These are phyloP conservation scores for Rhagonycha lutea DNA, from an alignment of 2,888 invertebrate species.

Conservation along the genomic window DNA sequence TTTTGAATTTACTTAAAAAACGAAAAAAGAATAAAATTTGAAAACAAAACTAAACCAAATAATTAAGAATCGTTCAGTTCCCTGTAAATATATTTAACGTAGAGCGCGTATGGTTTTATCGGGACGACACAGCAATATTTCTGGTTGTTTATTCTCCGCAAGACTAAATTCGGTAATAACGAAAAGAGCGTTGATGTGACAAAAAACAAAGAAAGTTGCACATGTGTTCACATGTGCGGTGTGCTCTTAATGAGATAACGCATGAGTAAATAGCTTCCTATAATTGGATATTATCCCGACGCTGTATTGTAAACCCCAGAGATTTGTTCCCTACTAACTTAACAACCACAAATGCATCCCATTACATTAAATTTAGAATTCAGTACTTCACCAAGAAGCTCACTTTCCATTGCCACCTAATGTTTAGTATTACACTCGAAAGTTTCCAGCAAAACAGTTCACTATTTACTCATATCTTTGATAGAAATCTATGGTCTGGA, in stretches of 20 bases:
- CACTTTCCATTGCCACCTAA: conserved; percentile 15
- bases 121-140: conserved; percentile 12
- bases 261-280: conserved; percentile 44
- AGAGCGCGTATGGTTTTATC: conserved; percentile 16
- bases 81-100: not conserved
- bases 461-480: conserved; percentile 30
- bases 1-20: not conserved
- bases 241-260: conserved; percentile 46
- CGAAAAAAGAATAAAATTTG: not conserved
- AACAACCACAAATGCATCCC: conserved; percentile 31
- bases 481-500: conserved; percentile 24
- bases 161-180: conserved; percentile 15
- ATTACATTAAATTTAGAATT: conserved; percentile 31
- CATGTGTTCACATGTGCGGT: conserved; percentile 39
- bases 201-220: conserved; percentile 30
- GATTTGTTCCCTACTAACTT: conserved; percentile 36
- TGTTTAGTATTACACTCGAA: conserved; percentile 12
- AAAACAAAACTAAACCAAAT: not conserved
- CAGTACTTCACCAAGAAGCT: conserved; percentile 21
- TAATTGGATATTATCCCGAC: conserved; percentile 46
- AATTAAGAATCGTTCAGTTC: not conserved
- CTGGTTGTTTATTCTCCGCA: conserved; percentile 18
- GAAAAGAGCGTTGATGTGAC: conserved; percentile 22
- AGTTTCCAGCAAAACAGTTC: conserved; percentile 20
- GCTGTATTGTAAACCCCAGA: conserved; percentile 37